Base-by-base conservation (phyloP, 2,797 vertebrate genomes). In the Saxicola maurus region DNA sequence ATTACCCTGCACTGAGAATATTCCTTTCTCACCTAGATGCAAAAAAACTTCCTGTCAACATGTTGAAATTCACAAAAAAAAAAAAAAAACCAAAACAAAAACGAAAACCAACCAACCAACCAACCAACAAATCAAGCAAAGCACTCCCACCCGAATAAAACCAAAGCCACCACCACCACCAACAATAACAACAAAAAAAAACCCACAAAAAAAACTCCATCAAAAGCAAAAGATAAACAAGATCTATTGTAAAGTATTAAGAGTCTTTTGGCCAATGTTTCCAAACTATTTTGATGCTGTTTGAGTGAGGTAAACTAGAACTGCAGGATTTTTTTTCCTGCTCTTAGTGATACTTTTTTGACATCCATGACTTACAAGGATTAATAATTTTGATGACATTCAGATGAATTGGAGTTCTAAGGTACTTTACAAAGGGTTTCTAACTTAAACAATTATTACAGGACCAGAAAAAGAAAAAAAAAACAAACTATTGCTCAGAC, bases 131-230 rank as follows among this genome's bases (percentile, higher is more conserved):
- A 49, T 3, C 9, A n/a, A 45, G 12, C 2, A 59, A 35, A 37
- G n/a, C 19, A 20, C 0, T 3, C 3, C 6, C 3, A 15, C 2
- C 9, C 10, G 28, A 67, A 20, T 7, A 52, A 66, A 51, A 31
- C 1, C 9, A 52, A 66, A 51, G 28, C 1, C 8, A 53, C 23
- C 8, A 27, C 6, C 15, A 48, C 2, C 4, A 27, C 4, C 27
- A 28, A 28, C 20, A 11, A 18, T 23, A 42, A 5, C 20, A 4
- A 6, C 8, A 20, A 25, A 64, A 60, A 18, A n/a, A 42, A 2
- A 9, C 4, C 9, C 35, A 35, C 9, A 35, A 31, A 6, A 49
- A 49, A 49, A 35, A n/a, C 25, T 6, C 2, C 6, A 49, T 27
- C 2, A 27, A 57, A 78, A 52, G 18, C 2, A 4, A 40, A 81